These are phyloP conservation scores for Mormyrus lacerda DNA, from an alignment of 2,113 vertebrate genomes.

Conservation along the genomic window DNA sequence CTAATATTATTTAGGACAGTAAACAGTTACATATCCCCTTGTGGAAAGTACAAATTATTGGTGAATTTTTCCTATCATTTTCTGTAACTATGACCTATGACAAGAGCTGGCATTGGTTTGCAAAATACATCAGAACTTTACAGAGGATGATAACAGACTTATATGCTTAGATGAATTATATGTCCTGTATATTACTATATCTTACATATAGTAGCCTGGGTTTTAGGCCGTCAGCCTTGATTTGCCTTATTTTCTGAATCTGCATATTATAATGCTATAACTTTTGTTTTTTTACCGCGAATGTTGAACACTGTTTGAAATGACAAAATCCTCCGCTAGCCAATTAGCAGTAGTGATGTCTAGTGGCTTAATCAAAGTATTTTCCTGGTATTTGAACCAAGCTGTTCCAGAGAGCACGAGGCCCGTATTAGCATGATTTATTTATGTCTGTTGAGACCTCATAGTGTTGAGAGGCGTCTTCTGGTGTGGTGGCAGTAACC, in stretches of 20 bases:
- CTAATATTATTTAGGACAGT: slow-evolving; percentile 15
- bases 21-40: not conserved
- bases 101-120: not conserved
- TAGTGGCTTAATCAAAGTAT: not conserved
- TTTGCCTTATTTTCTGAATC: not conserved
- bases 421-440: slow-evolving; percentile 40
- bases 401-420: not conserved
- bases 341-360: not conserved
- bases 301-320: not conserved
- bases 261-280: not conserved
- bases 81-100: not conserved
- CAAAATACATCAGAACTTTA: not conserved
- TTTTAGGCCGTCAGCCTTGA: not conserved
- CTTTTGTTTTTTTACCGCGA: not conserved
- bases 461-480: slow-evolving; percentile 60
- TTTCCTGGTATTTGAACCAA: not conserved
- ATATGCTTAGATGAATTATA: not conserved
- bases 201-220: not conserved
- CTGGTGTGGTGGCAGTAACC: slow-evolving; percentile 72
- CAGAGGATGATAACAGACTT: not conserved
- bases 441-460: slow-evolving; percentile 67
- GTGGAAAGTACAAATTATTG: slow-evolving; percentile 16
- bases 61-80: not conserved
- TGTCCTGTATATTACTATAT: not conserved
- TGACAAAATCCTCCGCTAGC: not conserved